phyloP scores from a whole-genome alignment of 2,797 vertebrate genomes.

The Helarctos malayanus region DNA sequence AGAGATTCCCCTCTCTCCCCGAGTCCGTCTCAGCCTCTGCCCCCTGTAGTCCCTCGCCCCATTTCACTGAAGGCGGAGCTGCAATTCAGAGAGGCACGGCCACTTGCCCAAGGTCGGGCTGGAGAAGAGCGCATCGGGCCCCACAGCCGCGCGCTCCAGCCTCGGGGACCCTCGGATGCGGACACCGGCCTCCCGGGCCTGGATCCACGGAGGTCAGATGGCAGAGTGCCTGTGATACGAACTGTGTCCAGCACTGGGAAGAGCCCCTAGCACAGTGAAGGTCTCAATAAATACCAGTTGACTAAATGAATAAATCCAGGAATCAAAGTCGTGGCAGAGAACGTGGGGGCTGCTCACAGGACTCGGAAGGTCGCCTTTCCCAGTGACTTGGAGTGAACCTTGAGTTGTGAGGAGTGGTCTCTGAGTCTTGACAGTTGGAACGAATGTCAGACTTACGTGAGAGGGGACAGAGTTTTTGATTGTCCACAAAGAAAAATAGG shows the following conservation, averaged over 20 bases:
- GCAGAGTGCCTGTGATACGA: not conserved
- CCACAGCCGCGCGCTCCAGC: not conserved
- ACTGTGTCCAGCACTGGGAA: not conserved
- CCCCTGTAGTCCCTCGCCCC: not conserved
- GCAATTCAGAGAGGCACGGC: not conserved
- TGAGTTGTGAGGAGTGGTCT: not conserved
- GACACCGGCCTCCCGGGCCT: rapidly evolving
- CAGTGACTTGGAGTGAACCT: not conserved
- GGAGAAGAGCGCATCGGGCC: rapidly evolving
- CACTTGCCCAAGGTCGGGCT: rapidly evolving
- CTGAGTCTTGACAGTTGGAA: not conserved
- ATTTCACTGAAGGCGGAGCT: not conserved
- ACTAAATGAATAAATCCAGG: not conserved
- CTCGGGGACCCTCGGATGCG: not conserved
- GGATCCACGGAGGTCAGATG: not conserved
- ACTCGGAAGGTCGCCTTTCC: not conserved
- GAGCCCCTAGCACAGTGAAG: not conserved
- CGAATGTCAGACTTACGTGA: too few relatives aligned
- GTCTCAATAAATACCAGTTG: not conserved
- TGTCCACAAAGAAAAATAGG: not conserved
- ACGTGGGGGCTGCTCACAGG: rapidly evolving
- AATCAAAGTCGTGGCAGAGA: not conserved
- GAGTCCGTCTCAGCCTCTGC: not conserved
- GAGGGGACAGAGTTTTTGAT: not conserved
- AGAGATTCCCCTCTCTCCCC: not conserved